Base-by-base conservation (phyloP, 2,888 invertebrate species). In the Andrena praecox region DNA sequence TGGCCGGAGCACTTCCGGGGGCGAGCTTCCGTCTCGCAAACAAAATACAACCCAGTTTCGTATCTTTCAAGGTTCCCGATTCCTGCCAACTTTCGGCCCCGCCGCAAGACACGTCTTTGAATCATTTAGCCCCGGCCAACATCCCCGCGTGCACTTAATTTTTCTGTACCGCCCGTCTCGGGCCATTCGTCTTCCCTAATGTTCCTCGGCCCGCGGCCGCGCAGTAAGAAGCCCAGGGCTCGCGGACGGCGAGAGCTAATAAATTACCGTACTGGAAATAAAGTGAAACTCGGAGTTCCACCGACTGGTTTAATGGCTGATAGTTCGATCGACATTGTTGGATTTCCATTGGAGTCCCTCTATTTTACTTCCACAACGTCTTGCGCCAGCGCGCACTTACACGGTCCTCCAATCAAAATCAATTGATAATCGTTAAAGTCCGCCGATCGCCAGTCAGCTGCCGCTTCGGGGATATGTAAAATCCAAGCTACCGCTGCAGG, bases 1-100 rank as follows among this genome's bases (percentile, higher is more conserved):
- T 20, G 29, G 24, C 50, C 6, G 8, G 20, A 60, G 31, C 52
- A 3, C 35, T 79, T 74, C 63, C 74, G 67, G 31, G 50, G n/a
- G 59, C 67, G 68, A 76, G 64, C 27, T 70, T 54, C 54, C 62
- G 59, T 8, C 29, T 60, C 24, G 76, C 54, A 76, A 69, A 59
- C 59, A 80, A 76, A 80, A 72, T 76, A 67, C 60, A 76, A 80
- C 72, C 75, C 59, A 72, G 67, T 80, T 76, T 64, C 80, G 64
- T 27, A 42, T 66, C 71, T 48, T 76, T 82, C 76, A 68, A 76
- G 75, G 80, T 76, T 80, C 29, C 67, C 29, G 31, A 76, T 56
- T 59, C 72, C 76, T 68, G 82, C 76, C 76, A 82, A 82, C 59
- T 76, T 80, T 66, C 29, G 67, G n/a, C 24, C 63, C 10, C 27